Evolutionary conservation across 2,888 invertebrate genomes (phyloP).

Genomic region (Dione vanillae): DNA sequence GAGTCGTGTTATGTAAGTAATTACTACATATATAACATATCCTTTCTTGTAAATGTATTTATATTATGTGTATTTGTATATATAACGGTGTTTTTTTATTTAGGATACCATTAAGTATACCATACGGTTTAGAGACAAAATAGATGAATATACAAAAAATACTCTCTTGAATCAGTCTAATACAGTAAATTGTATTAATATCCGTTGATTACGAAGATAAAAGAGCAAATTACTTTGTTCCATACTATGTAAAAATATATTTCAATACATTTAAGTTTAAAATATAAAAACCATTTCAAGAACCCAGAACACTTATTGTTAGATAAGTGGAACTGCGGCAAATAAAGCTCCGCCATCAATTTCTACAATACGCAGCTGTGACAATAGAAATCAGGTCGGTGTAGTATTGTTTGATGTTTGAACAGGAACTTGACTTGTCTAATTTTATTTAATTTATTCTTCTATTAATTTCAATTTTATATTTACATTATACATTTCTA

Average conservation of each 20-base stretch:
- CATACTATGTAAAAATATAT: neutral
- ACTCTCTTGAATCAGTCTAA: too few species aligned
- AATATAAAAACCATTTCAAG: neutral
- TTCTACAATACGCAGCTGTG: conserved; percentile 12
- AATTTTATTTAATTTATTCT: conserved; percentile 16
- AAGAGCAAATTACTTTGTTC: neutral
- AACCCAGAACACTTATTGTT: neutral
- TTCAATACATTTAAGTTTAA: neutral
- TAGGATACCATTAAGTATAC: too few species aligned
- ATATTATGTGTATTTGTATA: too few species aligned
- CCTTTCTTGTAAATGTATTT: neutral
- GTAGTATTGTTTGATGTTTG: conserved; percentile 7
- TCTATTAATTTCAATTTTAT: neutral
- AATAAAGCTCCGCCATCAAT: neutral
- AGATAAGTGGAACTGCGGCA: conserved; percentile 1
- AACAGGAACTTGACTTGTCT: neutral
- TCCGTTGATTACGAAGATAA: too few species aligned
- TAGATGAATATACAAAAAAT: too few species aligned
- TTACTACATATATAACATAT: neutral
- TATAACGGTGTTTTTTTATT: too few species aligned
- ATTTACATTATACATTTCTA: neutral
- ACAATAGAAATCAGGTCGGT: conserved; percentile 21
- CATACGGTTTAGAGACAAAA: too few species aligned
- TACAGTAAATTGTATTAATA: too few species aligned
- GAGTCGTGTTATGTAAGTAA: neutral